Evolutionary conservation across 1,140 invertebrate species (phyloP).

Genomic region (Drosophila repleta): DNA sequence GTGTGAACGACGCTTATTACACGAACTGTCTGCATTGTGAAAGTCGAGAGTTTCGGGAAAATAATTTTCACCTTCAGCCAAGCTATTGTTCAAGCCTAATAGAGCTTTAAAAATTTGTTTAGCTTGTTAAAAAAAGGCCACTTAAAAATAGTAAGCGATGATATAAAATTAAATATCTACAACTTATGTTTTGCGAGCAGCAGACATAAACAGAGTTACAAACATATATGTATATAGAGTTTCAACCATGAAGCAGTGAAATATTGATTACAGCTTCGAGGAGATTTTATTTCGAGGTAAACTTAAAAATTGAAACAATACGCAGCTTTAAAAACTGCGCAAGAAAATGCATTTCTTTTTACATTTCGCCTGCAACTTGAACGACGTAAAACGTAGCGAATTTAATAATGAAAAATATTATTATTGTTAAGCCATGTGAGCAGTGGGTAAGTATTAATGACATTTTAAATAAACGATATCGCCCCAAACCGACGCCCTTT

Average conservation of each 20-base stretch:
- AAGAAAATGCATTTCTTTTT: background rate
- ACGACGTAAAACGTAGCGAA: background rate
- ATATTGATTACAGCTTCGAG: too few species aligned
- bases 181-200: too few species aligned
- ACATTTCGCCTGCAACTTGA: background rate
- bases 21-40: constrained; percentile 11
- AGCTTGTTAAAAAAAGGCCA: too few species aligned
- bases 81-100: background rate
- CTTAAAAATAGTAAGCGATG: too few species aligned
- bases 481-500: background rate
- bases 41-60: background rate
- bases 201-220: too few species aligned
- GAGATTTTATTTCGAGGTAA: background rate
- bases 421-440: constrained; percentile 17
- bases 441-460: constrained; percentile 55
- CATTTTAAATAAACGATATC: constrained; percentile 66
- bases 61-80: constrained; percentile 11
- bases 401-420: constrained; percentile 7
- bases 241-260: too few species aligned
- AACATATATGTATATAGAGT: too few species aligned
- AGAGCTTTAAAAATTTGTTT: too few species aligned
- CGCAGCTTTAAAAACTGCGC: too few species aligned
- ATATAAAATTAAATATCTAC: too few species aligned
- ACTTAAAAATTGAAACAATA: background rate
- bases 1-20: constrained; percentile 12